A percentile compares a stretch with the other conserved stretches of the same genome.
Evolutionary conservation across 2,797 vertebrate species (phyloP).

Genomic region (Ataeniobius toweri): DNA sequence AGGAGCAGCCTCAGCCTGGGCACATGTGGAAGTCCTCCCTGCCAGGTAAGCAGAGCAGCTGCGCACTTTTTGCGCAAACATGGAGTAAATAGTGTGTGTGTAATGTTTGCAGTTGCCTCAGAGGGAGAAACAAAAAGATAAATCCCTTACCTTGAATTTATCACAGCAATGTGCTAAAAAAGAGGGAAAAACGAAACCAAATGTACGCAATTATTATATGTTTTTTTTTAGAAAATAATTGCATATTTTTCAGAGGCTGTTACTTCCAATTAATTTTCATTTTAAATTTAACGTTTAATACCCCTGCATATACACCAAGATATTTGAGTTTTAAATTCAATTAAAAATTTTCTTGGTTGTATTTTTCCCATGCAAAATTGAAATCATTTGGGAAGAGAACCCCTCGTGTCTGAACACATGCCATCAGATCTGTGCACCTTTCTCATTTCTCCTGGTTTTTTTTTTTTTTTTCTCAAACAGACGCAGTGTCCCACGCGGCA

Average conservation of each 20-base stretch:
- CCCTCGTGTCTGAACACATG: neutral
- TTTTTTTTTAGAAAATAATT: neutral
- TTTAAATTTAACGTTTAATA: neutral
- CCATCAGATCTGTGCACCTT: neutral
- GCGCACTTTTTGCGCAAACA: constrained; percentile 4
- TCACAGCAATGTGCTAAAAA: neutral
- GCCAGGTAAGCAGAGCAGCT: constrained; percentile 82
- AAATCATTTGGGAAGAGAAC: neutral
- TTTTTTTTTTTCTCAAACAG: constrained; percentile 44
- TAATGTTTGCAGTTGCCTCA: constrained; percentile 16
- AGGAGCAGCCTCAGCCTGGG: constrained; percentile 92
- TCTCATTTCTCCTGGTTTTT: neutral
- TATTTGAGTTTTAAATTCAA: neutral
- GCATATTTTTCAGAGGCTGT: neutral
- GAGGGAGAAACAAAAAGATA: neutral
- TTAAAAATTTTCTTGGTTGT: neutral
- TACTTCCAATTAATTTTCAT: neutral
- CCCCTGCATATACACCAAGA: neutral
- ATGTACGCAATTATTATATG: neutral
- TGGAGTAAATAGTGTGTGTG: neutral
- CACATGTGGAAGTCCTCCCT: constrained; percentile 96
- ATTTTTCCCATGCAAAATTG: no score
- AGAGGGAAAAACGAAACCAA: neutral
- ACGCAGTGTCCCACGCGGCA: constrained; percentile 73
- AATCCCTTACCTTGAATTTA: neutral